Base-by-base conservation (phyloP, 1,140 invertebrate genomes). In the Fopius arisanus region DNA sequence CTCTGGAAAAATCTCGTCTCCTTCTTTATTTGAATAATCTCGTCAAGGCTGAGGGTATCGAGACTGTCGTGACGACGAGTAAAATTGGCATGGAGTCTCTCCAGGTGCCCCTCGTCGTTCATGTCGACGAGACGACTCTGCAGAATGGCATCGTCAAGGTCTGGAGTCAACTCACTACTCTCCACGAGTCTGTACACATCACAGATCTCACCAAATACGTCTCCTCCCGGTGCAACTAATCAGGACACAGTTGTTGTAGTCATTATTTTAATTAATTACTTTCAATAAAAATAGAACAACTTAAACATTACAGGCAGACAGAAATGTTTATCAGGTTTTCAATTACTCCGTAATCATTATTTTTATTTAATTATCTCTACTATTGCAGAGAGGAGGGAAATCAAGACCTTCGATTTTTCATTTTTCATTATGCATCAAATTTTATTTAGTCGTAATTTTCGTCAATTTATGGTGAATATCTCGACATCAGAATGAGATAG, bases 121-220 rank as follows among this genome's bases (percentile, higher is more conserved):
- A 92, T 3, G 81, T 95, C 12, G 89, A 91, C 82, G 89, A 91
- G 67, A 87, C 86, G 40, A 93, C 92, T 68, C 85, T 96, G 2
- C 89, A 90, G 77, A 91, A 90, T 87, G 95, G 95, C n/a, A 90
- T 96, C 73, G 84, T 93, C 72, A 85, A 90, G 76, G 83, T 96
- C 72, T 88, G 92, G 37, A 94, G 90, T 81, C 90, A 94, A 76
- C 93, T 93, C 78, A 96, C 94, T 3, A 93, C 92, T 71, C 85
- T 89, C 28, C 78, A 83, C 75, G 89, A 91, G 79, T 83, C 88
- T 76, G 83, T 91, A 67, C 90, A 91, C 78, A 80, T 91, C 31
- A 83, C 86, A 31, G 79, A 88, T 66, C 78, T 91, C 68, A 79
- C 86, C 40, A 75, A 84, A 54, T 88, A 90, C 78, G 81, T 91